phyloP scores from a whole-genome alignment of 2,888 invertebrate species.

The Phasia obesa region DNA sequence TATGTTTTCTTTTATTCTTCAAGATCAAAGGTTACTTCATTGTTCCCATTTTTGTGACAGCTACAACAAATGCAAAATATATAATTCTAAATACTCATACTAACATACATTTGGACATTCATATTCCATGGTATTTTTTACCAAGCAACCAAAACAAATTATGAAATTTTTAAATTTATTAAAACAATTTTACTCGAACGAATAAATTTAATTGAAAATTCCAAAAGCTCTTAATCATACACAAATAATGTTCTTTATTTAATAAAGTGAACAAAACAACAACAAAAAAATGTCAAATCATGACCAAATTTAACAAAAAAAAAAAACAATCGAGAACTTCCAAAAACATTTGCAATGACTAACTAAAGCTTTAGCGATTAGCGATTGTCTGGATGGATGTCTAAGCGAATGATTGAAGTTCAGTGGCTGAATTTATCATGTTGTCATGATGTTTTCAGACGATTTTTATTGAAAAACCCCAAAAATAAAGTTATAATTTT shows the following conservation, averaged over 20 bases:
- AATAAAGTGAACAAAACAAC: constrained; percentile 18
- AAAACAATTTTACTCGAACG: constrained; percentile 16
- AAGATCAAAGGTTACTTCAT: no score
- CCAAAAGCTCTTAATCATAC: constrained; percentile 46
- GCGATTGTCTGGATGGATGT: constrained; percentile 40
- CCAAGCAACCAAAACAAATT: not conserved
- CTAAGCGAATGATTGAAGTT: constrained; percentile 19
- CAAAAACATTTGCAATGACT: constrained; percentile 38
- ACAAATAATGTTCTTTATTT: constrained; percentile 35
- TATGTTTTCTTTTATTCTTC: no score
- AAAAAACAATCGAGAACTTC: constrained; percentile 14
- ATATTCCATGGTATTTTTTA: constrained; percentile 12
- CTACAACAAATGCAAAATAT: no score
- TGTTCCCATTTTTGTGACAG: no score
- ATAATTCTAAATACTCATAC: no score
- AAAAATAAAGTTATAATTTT: constrained; percentile 12
- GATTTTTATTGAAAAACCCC: constrained; percentile 16
- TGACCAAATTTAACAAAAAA: constrained; percentile 45
- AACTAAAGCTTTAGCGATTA: constrained; percentile 32
- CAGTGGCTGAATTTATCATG: constrained; percentile 40
- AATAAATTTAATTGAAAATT: constrained; percentile 35
- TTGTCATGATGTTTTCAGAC: constrained; percentile 37
- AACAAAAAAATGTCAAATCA: constrained; percentile 44
- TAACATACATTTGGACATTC: not conserved
- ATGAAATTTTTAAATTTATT: constrained; percentile 8